Conservation (phyloP, 2,797 vertebrate species). For the Pachyuromys duprasi region DNA sequence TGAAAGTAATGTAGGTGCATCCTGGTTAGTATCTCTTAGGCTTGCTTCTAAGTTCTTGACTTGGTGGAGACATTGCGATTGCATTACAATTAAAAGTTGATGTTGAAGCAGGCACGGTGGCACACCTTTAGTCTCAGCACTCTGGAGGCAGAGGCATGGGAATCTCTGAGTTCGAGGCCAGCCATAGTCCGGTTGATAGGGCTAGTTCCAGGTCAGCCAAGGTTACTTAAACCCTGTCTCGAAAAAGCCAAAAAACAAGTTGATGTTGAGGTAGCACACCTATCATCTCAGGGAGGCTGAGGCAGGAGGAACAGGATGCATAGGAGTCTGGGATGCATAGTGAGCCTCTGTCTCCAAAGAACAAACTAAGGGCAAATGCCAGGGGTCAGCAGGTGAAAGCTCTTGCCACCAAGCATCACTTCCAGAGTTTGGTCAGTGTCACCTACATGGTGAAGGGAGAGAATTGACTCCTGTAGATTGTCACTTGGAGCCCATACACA, state of each 20-base stretch:
- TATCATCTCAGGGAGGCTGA: background rate
- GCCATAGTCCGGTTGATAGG: background rate
- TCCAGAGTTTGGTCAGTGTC: background rate
- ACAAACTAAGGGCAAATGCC: background rate
- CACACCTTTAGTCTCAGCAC: background rate
- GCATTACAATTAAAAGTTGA: slow-evolving; percentile 9
- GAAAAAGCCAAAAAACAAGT: background rate
- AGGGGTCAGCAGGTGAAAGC: background rate
- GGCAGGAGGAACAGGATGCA: background rate
- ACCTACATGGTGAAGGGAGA: background rate
- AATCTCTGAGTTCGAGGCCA: background rate
- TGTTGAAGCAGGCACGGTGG: background rate
- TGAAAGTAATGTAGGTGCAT: background rate
- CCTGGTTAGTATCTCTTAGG: background rate
- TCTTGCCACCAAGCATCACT: background rate
- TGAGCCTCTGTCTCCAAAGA: background rate
- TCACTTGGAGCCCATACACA: background rate
- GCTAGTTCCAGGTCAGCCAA: background rate
- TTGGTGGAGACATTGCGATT: background rate
- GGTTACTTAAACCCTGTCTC: background rate
- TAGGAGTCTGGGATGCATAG: background rate
- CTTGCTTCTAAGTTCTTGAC: background rate
- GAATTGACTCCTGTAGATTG: background rate
- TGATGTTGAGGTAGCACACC: background rate
- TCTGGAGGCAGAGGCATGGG: background rate